Evolutionary conservation across 2,888 invertebrate genomes (phyloP), one percentile per base, ranked within the genome.

Genomic region (Melikaiella ostensackeni): DNA sequence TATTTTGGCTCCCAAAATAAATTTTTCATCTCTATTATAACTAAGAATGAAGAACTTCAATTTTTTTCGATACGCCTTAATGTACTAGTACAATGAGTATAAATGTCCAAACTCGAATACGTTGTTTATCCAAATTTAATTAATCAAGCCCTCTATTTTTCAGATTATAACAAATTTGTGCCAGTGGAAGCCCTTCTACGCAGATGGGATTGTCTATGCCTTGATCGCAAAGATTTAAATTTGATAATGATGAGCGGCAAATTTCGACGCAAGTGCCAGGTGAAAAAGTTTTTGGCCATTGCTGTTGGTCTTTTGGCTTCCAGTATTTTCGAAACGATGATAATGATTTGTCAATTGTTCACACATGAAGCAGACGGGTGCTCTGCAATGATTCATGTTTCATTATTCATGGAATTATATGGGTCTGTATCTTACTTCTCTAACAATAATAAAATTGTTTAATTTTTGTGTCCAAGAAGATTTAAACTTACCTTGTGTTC

Each of bases 291-390:
- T 88, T 92, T 97, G 38, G 95, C 96, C 0, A 93, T 97, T 0
- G 96, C 96, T 81, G 94, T 94, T 0, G 95, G 95, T 0, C 91
- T 95, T 79, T 87, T 96, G 50, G 94, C 94, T 46, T 94, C 96
- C 95, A 95, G 94, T 85, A 92, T 97, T 21, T 95, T 95, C 3
- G 94, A 95, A 87, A 96, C 97, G 0, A 96, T 97, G 96, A 94
- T 95, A 63, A 92, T 96, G 81, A 92, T 97, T 27, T 97, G 97
- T 89, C 96, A 97, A 88, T 93, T 96, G 0, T 92, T 97, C 75
- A 96, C 97, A 0, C 95, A 95, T 81, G 97, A 97, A 87, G 96
- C 97, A 0, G 97, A 97, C 78, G 97, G 97, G 1, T 97, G 96
- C 0, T 95, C 96, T 0, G 95, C 96, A 0, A 94, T 95, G 84